These are phyloP conservation scores for Casuarius casuarius DNA, from an alignment of 2,113 vertebrate genomes.

Conservation along the genomic window DNA sequence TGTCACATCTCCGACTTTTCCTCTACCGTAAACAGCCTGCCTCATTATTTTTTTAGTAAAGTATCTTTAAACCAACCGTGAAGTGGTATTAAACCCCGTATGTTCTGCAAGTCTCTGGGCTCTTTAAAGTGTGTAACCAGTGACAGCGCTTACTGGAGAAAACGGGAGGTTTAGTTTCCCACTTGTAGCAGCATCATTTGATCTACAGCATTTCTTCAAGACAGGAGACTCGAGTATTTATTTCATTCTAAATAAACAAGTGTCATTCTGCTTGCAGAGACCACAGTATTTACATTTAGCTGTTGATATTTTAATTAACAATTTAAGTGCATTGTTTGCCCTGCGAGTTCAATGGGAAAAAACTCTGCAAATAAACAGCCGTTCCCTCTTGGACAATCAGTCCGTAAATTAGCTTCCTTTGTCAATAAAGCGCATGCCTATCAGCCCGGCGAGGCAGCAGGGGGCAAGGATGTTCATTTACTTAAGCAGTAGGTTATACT, in stretches of 20 bases:
- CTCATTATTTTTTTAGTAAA: not conserved
- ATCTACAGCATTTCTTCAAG: not conserved
- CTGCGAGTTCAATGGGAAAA: constrained; percentile 79
- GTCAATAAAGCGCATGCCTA: constrained; percentile 84
- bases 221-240: not conserved
- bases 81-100: not conserved
- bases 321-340: constrained; percentile 80
- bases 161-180: not conserved
- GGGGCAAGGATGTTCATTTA: constrained; percentile 85
- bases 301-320: constrained; percentile 86
- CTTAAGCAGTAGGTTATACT: constrained; percentile 86
- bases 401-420: constrained; percentile 84
- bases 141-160: not conserved
- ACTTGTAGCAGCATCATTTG: not conserved
- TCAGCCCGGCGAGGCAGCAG: constrained; percentile 81
- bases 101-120: not conserved
- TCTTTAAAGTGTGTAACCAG: not conserved
- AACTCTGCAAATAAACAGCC: constrained; percentile 83
- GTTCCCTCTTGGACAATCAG: constrained; percentile 85
- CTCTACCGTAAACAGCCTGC: not conserved
- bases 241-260: constrained; percentile 34
- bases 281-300: constrained; percentile 77
- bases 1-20: not conserved
- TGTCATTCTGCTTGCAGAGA: constrained; percentile 56
- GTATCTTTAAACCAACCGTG: not conserved